Base-by-base conservation (phyloP, 2,888 invertebrate species). In the Oscheius sp. region DNA sequence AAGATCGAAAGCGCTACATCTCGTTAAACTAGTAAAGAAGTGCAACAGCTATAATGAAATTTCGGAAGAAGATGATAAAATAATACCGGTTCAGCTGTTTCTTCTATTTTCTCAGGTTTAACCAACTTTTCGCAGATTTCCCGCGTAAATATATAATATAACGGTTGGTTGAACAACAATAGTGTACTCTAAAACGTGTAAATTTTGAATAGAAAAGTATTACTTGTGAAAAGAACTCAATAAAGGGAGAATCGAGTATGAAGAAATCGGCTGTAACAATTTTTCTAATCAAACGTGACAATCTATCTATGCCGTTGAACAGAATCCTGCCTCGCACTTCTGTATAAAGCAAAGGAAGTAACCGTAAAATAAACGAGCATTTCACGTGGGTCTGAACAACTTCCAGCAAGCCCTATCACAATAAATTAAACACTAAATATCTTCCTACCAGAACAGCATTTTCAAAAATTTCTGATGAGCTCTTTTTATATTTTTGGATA, bases 1-100 rank as follows among this genome's bases (percentile, higher is more conserved):
- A 27, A 84, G 43, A 66, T 85, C 85, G 63, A 85, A 85, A 9
- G 79, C 74, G 9, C 9, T 9, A 35, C 35, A 6, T 9, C 35
- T 35, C 9, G 3, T 35, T 35, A 35, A 35, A 35, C 5, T 6
- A 6, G 35, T 35, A 16, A 83, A 71, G 21, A 55, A 23, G 5
- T 13, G 2, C 13, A 55, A 21, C 3, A 49, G 21, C 49, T 49
- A 13, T 7, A 49, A 49, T 7, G 16, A 16, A 49, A 13, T 5
- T 49, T 7, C 13, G 21, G 13, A 7, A 18, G 21, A 18, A 18
- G 13, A 49, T 49, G 9, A 49, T 21, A 5, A 25, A 23, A 55
- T 25, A 21, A 18, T 21, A 55, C 55, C 23, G 23, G 25, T 55
- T 55, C 23, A 3, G 25, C 2, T 35, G 43, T 18, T 23, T 9